phyloP scores from a whole-genome alignment of 2,797 vertebrate genomes.

The Cirrhinus mrigala region DNA sequence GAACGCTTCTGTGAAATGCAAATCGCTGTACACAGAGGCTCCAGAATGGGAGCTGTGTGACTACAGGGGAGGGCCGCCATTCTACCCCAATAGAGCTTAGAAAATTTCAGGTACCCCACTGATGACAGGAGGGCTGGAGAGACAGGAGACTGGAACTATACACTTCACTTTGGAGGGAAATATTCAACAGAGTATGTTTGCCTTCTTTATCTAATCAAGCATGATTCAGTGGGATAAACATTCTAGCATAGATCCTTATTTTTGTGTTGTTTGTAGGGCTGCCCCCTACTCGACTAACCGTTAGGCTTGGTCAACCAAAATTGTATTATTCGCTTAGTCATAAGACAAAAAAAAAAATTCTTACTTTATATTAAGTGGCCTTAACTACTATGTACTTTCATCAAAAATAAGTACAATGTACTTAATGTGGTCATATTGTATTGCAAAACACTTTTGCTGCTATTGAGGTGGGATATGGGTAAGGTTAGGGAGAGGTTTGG shows the following conservation, averaged over 20 bases:
- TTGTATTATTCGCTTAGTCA: too few species aligned
- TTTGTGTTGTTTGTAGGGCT: background rate
- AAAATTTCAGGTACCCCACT: conserved; percentile 18
- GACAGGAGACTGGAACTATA: background rate
- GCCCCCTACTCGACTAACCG: too few species aligned
- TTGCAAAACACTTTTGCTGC: too few species aligned
- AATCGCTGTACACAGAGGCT: conserved; percentile 67
- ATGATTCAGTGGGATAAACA: conserved; percentile 27
- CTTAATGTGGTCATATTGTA: too few species aligned
- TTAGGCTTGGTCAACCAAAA: too few species aligned
- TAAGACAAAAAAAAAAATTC: too few species aligned
- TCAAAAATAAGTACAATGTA: too few species aligned
- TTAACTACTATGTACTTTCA: too few species aligned
- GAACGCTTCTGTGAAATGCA: conserved; percentile 79
- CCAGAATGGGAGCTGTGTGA: conserved; percentile 28
- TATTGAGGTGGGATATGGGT: too few species aligned
- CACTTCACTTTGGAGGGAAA: background rate
- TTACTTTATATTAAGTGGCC: too few species aligned
- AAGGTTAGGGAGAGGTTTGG: too few species aligned
- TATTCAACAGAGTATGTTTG: conserved; percentile 17
- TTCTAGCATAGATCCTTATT: conserved; percentile 35
- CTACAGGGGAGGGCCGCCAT: conserved; percentile 36
- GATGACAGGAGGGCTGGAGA: conserved; percentile 31
- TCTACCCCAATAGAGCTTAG: conserved; percentile 30
- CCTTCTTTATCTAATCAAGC: conserved; percentile 32